Evolutionary conservation across 2,888 invertebrate species (phyloP).

Genomic region (Elmis aenea): DNA sequence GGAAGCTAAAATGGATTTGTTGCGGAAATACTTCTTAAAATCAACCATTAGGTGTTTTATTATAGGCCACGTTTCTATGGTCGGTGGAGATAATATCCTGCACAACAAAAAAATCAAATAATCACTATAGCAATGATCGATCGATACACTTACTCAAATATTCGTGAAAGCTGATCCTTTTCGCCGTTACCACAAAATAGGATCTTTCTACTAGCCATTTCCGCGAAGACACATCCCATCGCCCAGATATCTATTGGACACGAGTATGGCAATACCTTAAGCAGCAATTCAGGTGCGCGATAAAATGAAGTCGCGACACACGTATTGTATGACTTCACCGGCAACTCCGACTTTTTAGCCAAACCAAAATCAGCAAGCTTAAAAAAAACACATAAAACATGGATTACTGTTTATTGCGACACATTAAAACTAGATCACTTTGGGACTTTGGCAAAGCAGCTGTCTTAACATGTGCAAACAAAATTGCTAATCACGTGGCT

Average conservation of each 20-base stretch:
- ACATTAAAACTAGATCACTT: too few species aligned
- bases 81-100: slow-evolving; percentile 88
- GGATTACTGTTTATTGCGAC: too few species aligned
- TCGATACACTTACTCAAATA: slow-evolving; percentile 94
- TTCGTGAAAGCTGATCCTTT: slow-evolving; percentile 95
- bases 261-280: slow-evolving; percentile 82
- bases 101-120: slow-evolving; percentile 21
- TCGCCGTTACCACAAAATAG: slow-evolving; percentile 97
- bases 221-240: slow-evolving; percentile 94
- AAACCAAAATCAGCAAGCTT: slow-evolving; percentile 96
- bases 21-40: too few species aligned
- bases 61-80: slow-evolving; percentile 94
- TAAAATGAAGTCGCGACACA: slow-evolving; percentile 98
- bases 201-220: slow-evolving; percentile 90
- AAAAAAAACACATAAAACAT: slow-evolving; percentile 12
- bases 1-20: slow-evolving; percentile 68
- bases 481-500: too few species aligned
- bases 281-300: slow-evolving; percentile 90
- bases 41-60: too few species aligned
- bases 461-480: too few species aligned
- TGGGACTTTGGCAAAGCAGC: too few species aligned
- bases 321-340: slow-evolving; percentile 89
- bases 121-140: slow-evolving; percentile 1
- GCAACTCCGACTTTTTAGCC: slow-evolving; percentile 92
- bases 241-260: slow-evolving; percentile 98